phyloP scores from a whole-genome alignment of 2,113 vertebrate species.

The Sprattus sprattus region DNA sequence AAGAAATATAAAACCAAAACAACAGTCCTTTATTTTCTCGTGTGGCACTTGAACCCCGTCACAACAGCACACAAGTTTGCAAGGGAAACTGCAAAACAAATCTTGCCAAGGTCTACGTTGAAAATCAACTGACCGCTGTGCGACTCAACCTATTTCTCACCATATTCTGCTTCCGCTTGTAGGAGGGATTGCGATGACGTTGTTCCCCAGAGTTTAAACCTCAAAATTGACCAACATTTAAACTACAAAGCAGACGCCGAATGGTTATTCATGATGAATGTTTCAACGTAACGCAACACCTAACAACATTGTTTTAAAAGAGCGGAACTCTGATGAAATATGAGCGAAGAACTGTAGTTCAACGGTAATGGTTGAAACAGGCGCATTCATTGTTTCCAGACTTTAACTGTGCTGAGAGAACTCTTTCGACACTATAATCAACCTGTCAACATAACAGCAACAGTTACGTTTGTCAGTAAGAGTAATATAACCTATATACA shows the following conservation, averaged over 20 bases:
- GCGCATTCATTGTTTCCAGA: neutral
- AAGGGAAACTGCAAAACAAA: neutral
- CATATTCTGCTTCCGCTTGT: neutral
- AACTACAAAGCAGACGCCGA: neutral
- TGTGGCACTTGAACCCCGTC: neutral
- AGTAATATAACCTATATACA: neutral
- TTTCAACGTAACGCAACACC: neutral
- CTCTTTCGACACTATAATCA: neutral
- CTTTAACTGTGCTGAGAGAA: neutral
- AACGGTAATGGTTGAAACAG: neutral
- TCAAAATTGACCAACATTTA: neutral
- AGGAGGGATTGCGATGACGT: neutral
- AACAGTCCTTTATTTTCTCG: slow-evolving; percentile 34
- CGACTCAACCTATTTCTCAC: neutral
- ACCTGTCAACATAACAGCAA: neutral
- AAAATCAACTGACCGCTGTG: slow-evolving; percentile 3
- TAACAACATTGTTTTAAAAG: neutral
- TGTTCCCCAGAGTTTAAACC: neutral
- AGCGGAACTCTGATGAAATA: neutral
- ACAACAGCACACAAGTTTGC: neutral
- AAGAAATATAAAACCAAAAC: slow-evolving; percentile 27
- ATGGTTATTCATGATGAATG: neutral
- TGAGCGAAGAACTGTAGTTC: neutral
- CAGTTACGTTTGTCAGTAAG: neutral
- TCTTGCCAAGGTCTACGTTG: neutral